Evolutionary conservation across 2,888 invertebrate species (phyloP), one percentile per base, ranked within the genome.

Genomic region (Acleris holmiana): DNA sequence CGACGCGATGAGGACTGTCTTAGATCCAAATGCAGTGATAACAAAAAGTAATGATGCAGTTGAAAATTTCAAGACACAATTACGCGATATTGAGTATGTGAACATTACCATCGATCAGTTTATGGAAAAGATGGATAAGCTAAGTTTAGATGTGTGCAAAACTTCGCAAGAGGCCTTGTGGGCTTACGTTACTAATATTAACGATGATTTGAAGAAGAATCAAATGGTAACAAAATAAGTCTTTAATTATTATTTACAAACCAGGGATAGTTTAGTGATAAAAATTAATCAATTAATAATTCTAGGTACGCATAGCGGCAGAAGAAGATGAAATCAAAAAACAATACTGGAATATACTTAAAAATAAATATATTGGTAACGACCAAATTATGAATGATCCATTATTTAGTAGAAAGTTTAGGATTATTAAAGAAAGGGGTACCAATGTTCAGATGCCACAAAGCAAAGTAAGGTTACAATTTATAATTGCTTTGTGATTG

Each of bases 321-420:
- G 87, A 88, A 78, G 91, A 91, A 79, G 91, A 91, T 66, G 88
- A 90, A 79, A 87, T 91, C 48, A 92, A 91, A 63, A 90, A 86
- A 61, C 84, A 88, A 61, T 92, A 91, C 72, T 91, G 91, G 91
- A 82, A 82, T 51, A 84, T 88, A 67, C 65, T 92, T 46, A 91
- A 91, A 73, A 84, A 79, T 41, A 89, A 89, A 75, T 91, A 89
- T 75, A 73, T 86, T 44, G 75, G 73, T 49, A 73, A 85, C 18
- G 72, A 71, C 23, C 68, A 73, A 54, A 46, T 74, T n/a, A 62
- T 71, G 35, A 78, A 78, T 47, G 83, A 89, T 61, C 70, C 80
- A 5, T 82, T 78, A 62, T 69, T 87, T 25, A 77, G 73, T 49
- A 82, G 91, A 69, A 91, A 90, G 73, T 73, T 91, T 49, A 77